These are phyloP conservation scores for Orthosia gracilis DNA, from an alignment of 2,888 invertebrate genomes.

Conservation along the genomic window DNA sequence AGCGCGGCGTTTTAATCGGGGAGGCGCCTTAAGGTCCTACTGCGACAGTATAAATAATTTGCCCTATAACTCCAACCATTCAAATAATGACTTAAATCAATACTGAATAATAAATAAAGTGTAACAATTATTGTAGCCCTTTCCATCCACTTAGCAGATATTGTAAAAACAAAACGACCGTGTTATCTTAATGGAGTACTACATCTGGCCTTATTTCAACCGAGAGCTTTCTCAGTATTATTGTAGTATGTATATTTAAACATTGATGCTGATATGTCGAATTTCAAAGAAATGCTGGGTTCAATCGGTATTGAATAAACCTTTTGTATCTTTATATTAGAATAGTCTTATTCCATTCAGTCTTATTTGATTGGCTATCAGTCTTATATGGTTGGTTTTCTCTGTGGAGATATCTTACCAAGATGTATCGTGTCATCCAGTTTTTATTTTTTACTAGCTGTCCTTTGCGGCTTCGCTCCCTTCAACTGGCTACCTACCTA, in stretches of 20 bases:
- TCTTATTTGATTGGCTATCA: constrained; percentile 14
- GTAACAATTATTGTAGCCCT: constrained; percentile 38
- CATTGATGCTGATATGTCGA: constrained; percentile 24
- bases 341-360: constrained; percentile 13
- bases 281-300: constrained; percentile 32
- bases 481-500: too few relatives aligned
- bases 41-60: not conserved
- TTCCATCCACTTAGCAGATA: constrained; percentile 47
- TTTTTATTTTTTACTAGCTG: too few relatives aligned
- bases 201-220: constrained; percentile 52
- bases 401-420: not conserved
- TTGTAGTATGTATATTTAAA: constrained; percentile 45
- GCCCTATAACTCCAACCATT: not conserved
- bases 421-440: not conserved
- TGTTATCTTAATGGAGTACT: constrained; percentile 56
- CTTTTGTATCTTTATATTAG: constrained; percentile 21
- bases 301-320: constrained; percentile 33
- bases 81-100: constrained; percentile 23
- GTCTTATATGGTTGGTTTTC: constrained; percentile 4
- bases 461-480: too few relatives aligned
- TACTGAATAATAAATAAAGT: constrained; percentile 33
- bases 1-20: too few relatives aligned
- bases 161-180: constrained; percentile 52
- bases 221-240: constrained; percentile 48
- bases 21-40: not conserved